phyloP scores from a whole-genome alignment of 2,797 vertebrate genomes.

The Meriones psammophilus region DNA sequence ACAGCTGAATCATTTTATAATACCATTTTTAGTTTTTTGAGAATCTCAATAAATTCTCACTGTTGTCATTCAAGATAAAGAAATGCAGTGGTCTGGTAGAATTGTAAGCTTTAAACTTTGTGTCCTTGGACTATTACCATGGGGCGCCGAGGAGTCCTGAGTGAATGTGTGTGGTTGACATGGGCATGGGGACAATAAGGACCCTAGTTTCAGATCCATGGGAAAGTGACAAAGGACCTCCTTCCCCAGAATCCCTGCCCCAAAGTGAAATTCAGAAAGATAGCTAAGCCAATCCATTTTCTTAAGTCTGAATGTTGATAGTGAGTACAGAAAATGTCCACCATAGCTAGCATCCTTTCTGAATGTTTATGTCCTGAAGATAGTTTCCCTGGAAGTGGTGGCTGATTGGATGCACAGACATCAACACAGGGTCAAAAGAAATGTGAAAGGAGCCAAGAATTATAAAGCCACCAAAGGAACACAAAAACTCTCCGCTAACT shows the following conservation, averaged over 20 bases:
- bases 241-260: not conserved
- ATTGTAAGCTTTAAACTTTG: conserved; percentile 16
- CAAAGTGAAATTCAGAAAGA: not conserved
- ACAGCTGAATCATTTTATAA: not conserved
- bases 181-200: not conserved
- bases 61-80: conserved; percentile 3
- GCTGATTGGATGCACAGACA: not conserved
- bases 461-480: not conserved
- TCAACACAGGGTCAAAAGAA: not conserved
- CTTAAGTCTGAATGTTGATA: not conserved
- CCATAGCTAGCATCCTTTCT: not conserved
- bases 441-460: not conserved
- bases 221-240: not conserved
- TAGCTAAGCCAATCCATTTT: not conserved
- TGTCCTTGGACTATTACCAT: not conserved
- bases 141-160: not conserved
- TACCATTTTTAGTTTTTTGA: not conserved
- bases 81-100: not conserved
- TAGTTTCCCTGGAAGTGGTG: not conserved
- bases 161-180: not conserved
- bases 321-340: not conserved
- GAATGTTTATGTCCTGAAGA: not conserved
- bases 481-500: not conserved
- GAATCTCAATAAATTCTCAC: not conserved
- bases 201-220: not conserved